Conservation (phyloP, 1,140 invertebrate species). For the Drosophila kurseongensis region DNA sequence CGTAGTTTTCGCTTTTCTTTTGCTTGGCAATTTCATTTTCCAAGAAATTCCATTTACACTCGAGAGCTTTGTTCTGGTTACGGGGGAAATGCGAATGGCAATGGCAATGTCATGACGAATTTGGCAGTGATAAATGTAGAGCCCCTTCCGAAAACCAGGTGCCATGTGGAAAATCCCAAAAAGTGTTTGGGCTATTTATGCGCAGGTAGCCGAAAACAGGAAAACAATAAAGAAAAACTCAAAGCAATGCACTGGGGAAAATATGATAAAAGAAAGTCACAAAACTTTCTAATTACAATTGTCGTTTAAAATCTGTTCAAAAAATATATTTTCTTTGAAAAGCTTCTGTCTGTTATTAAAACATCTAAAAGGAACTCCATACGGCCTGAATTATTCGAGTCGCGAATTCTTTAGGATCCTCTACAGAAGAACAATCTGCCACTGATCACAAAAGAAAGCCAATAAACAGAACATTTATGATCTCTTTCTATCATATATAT, state of each 20-base stretch:
- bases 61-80: slow-evolving; percentile 62
- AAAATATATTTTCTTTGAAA: too few relatives aligned
- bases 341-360: too few relatives aligned
- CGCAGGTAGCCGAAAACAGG: slow-evolving; percentile 60
- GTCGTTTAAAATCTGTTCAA: too few relatives aligned
- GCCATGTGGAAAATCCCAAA: slow-evolving; percentile 63
- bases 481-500: too few relatives aligned
- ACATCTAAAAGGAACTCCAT: too few relatives aligned
- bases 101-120: slow-evolving; percentile 69
- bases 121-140: slow-evolving; percentile 79
- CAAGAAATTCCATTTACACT: slow-evolving; percentile 78
- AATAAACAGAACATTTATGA: too few relatives aligned
- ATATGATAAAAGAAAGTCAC: background rate
- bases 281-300: too few relatives aligned
- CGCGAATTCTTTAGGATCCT: background rate
- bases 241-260: background rate
- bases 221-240: slow-evolving; percentile 46
- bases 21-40: slow-evolving; percentile 69
- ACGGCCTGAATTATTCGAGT: too few relatives aligned
- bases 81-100: slow-evolving; percentile 21
- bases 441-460: too few relatives aligned
- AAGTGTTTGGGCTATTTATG: slow-evolving; percentile 80
- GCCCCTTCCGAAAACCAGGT: slow-evolving; percentile 54
- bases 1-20: slow-evolving; percentile 16
- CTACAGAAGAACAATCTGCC: too few relatives aligned